Evolutionary conservation across 2,888 invertebrate genomes (phyloP), one percentile per base, ranked within the genome.

Genomic region (Stegana nigrithorax): DNA sequence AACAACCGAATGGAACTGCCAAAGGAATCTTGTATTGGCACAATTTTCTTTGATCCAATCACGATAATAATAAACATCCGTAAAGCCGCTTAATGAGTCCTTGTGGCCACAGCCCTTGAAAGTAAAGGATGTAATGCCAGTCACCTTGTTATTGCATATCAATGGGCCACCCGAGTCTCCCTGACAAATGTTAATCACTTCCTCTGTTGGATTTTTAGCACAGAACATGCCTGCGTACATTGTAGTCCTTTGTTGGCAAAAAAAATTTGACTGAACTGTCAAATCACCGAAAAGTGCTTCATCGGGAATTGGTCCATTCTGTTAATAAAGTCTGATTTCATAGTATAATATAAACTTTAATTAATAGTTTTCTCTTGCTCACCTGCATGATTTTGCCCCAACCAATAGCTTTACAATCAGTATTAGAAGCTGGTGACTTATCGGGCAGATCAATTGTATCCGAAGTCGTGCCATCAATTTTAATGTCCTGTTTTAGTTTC

Each of bases 151-250:
- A 0, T 67, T 17, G 32, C 75, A 73, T 1, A 80, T 60, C 0
- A 80, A 42, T 0, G 80, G 81, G 0, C 80, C 81, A 1, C 80
- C 80, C 0, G 80, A 80, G 50, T 80, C 80, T 0, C 81, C 80
- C 7, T 71, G 73, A 27, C 80, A 80, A 44, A 69, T 67, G 56
- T 78, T 73, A 25, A 70, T 69, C 26, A 72, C 71, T 17, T 29
- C 32, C 36, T 72, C 60, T 1, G 6, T 26, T 2, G 17, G 7
- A 57, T 73, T 69, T 4, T 64, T 62, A 3, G 81, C 80, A 19
- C 80, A 80, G 0, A 80, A 4, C 71, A 73, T 76, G 21, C 72
- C 68, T 1, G 7, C 47, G 2, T 6, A 4, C 4, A 62, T 64
- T 5, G 14, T 25, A 0, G 3, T 1, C 1, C 63, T 19, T 2